Evolutionary conservation across 2,113 vertebrate species (phyloP), one percentile per base, ranked within the genome.

Genomic region (Boleophthalmus pectinirostris): DNA sequence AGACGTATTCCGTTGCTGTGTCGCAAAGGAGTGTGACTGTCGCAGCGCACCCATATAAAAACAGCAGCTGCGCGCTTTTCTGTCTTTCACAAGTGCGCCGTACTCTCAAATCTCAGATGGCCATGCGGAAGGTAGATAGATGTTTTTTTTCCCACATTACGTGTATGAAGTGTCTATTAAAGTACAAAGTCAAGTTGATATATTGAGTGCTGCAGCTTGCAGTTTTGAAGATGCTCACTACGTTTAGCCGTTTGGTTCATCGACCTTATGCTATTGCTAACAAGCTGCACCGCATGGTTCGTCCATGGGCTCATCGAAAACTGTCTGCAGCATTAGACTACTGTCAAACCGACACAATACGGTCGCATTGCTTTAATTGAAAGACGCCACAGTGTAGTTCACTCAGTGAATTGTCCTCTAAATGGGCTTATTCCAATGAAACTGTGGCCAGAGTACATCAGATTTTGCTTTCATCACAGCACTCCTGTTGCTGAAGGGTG

Each of bases 391-490:
- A 12, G 54, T 58, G 16, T 11, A 29, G 23, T 24, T 24, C 18
- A 0, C 0, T 35, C 14, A 0, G 1, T 65, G 78, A 82, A 72
- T 0, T 20, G 68, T 70, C 86, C 85, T 75, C 68, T 66, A 66
- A 69, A 83, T 90, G 87, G 85, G 20, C 69, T 68, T 25, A 69
- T 74, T 74, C 75, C 78, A 60, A 38, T 7, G 16, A 54, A 43
- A 29, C 69, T 11, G 81, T 90, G 90, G 91, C 83, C 65, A 92
- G 0, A 93, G 1, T 23, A 85, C 15, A 0, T 72, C 92, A 78
- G 90, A 90, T 85, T 91, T 89, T 92, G 92, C 92, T 93, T 93
- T 85, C 91, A 91, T 78, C 77, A 33, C 82, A 58, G 82, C 82
- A 83, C 16, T 66, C 2, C 21, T 1, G 1, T 90, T 68, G 89